A percentile compares a stretch with the other conserved stretches of the same genome.
Conservation (phyloP, 2,113 vertebrate genomes). For the Eurypyga helias region DNA sequence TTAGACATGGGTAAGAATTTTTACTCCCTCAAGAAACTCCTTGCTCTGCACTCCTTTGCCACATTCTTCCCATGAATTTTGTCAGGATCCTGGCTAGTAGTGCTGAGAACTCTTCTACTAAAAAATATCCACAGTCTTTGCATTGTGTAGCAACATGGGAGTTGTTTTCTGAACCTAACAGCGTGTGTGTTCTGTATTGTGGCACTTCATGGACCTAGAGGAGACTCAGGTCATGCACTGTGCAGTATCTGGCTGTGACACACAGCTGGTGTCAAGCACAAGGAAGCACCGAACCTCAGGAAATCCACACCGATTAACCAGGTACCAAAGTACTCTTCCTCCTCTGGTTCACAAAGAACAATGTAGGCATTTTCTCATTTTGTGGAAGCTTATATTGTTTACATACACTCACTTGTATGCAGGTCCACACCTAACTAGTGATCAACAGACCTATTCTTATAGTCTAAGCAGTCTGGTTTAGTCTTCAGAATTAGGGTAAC, state of each 20-base stretch:
- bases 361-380: not conserved
- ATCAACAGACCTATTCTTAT: not conserved
- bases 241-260: not conserved
- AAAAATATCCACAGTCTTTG: not conserved
- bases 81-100: not conserved
- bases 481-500: not conserved
- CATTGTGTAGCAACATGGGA: not conserved
- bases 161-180: not conserved
- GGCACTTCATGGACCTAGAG: not conserved
- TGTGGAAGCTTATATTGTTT: not conserved
- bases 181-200: not conserved
- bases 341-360: not conserved
- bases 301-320: not conserved
- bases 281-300: not conserved
- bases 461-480: not conserved
- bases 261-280: not conserved
- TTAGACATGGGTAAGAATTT: not conserved
- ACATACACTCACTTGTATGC: too few relatives aligned
- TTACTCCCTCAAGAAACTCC: not conserved
- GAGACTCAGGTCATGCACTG: not conserved
- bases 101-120: not conserved
- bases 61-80: not conserved
- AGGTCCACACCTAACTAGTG: not conserved
- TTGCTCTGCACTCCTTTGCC: fast-evolving
- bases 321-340: not conserved